These are phyloP conservation scores for Motacilla alba DNA, from an alignment of 2,113 vertebrate species.

Conservation along the genomic window DNA sequence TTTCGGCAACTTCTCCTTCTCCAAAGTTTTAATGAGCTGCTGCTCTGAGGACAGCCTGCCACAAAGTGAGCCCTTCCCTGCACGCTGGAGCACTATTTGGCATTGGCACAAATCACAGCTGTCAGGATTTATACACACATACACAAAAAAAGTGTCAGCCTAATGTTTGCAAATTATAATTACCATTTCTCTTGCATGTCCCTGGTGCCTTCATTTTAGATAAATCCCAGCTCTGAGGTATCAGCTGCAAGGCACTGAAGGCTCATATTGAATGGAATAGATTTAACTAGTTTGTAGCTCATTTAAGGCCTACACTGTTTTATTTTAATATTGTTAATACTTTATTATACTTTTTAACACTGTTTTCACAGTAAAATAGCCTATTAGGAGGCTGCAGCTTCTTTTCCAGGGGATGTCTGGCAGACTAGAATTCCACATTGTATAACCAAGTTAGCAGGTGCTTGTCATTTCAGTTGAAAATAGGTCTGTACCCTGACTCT, in stretches of 20 bases:
- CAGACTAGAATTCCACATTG: neutral
- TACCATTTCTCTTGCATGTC: conserved; percentile 59
- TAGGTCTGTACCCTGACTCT: conserved; percentile 29
- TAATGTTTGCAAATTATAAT: conserved; percentile 77
- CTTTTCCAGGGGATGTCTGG: conserved; percentile 33
- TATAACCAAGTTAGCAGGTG: neutral
- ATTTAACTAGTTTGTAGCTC: conserved; percentile 63
- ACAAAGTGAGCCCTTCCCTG: conserved; percentile 54
- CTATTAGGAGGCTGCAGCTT: conserved; percentile 5
- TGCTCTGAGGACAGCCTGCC: conserved; percentile 65
- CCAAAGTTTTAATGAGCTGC: conserved; percentile 83
- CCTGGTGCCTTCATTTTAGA: conserved; percentile 56
- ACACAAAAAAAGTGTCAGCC: conserved; percentile 69
- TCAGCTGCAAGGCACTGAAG: conserved; percentile 45
- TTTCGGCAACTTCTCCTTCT: conserved; percentile 71
- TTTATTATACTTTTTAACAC: conserved; percentile 64
- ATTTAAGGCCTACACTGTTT: conserved; percentile 48
- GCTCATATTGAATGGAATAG: conserved; percentile 20
- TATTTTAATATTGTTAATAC: conserved; percentile 65
- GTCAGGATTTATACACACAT: conserved; percentile 72
- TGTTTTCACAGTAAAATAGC: conserved; percentile 44
- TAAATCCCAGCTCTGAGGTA: conserved; percentile 59
- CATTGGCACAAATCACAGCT: conserved; percentile 70
- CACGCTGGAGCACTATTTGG: conserved; percentile 9
- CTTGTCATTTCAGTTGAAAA: neutral